Percentiles rank a stretch among this genome's conserved stretches.
Evolutionary conservation across 1,140 invertebrate species (phyloP).

Genomic region (Melitaea cinxia): DNA sequence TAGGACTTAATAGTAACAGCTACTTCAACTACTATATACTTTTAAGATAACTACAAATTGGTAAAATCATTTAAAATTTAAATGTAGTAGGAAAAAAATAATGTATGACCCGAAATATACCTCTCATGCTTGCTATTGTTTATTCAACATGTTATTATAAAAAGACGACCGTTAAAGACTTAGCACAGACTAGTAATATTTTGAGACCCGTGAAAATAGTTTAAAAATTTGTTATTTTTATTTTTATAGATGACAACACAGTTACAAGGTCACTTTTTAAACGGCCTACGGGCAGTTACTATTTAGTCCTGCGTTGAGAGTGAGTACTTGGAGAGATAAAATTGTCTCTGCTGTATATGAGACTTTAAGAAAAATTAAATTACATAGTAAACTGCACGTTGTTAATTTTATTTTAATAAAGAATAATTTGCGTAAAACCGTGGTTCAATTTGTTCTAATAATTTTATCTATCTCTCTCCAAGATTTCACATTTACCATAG

Average conservation of each 20-base stretch:
- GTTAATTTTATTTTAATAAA: too few species aligned
- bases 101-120: too few species aligned
- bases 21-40: background rate
- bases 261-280: conserved; percentile 22
- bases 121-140: too few species aligned
- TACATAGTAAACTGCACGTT: too few species aligned
- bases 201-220: too few species aligned
- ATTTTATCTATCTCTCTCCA: conserved; percentile 20
- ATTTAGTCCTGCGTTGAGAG: conserved; percentile 25
- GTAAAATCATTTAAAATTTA: background rate
- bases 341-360: background rate
- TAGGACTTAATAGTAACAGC: conserved; percentile 30
- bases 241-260: conserved; percentile 6
- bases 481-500: conserved; percentile 16
- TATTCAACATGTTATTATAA: too few species aligned
- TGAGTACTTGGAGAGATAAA: conserved; percentile 1
- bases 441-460: background rate
- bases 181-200: too few species aligned
- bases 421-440: too few species aligned
- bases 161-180: too few species aligned
- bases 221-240: too few species aligned
- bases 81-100: too few species aligned
- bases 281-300: conserved; percentile 23
- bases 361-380: background rate
- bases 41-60: background rate